Evolutionary conservation across 2,113 vertebrate genomes (phyloP).

Genomic region (Crotalus tigris): DNA sequence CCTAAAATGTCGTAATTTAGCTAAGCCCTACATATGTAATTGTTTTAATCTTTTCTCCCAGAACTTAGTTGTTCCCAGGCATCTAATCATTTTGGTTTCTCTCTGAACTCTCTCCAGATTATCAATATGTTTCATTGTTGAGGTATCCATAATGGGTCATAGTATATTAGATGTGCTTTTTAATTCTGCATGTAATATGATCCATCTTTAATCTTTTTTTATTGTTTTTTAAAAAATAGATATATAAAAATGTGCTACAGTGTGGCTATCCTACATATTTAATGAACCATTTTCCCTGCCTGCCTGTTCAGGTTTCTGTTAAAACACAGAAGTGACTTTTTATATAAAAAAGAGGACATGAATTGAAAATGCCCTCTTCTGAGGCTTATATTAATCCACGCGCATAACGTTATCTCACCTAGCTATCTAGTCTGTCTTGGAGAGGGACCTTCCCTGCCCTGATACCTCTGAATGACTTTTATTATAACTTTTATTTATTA

Average conservation of each 20-base stretch:
- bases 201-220: neutral
- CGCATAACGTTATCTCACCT: neutral
- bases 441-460: neutral
- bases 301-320: conserved; percentile 9
- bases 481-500: neutral
- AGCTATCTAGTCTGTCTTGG: neutral
- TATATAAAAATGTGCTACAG: neutral
- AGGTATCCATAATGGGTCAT: neutral
- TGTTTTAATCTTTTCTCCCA: conserved; percentile 26
- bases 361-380: neutral
- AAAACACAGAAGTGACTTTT: neutral
- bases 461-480: neutral
- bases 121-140: conserved; percentile 27
- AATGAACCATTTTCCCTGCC: conserved; percentile 11
- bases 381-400: neutral
- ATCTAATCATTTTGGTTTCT: conserved; percentile 27
- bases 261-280: conserved; percentile 1
- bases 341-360: neutral
- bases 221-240: neutral
- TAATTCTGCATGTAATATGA: neutral
- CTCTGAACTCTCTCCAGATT: conserved; percentile 20
- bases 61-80: neutral
- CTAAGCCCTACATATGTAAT: conserved; percentile 45
- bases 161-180: conserved; percentile 25
- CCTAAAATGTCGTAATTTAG: conserved; percentile 45